These are phyloP conservation scores for Artemia sp. DNA, from an alignment of 2,888 invertebrate species.

Conservation along the genomic window DNA sequence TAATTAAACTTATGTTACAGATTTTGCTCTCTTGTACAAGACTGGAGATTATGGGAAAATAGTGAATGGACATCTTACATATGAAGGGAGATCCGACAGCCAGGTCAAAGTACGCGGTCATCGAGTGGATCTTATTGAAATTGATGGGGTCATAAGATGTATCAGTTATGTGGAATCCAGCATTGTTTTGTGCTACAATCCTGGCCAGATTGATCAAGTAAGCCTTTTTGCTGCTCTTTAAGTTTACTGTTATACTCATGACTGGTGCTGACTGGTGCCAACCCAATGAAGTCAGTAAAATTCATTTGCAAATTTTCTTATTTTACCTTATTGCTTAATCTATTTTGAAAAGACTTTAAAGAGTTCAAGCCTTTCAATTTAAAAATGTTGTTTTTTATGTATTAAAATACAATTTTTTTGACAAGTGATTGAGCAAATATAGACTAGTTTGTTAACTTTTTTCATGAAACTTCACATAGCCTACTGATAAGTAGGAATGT, in stretches of 20 bases:
- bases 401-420: too few relatives aligned
- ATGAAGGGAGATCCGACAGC: conserved; percentile 63
- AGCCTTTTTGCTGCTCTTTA: neutral
- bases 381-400: too few relatives aligned
- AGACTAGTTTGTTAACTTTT: too few relatives aligned
- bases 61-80: conserved; percentile 45
- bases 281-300: neutral
- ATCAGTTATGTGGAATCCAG: conserved; percentile 52
- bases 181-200: conserved; percentile 58
- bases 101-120: conserved; percentile 74
- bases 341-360: too few relatives aligned
- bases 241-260: conserved; percentile 1
- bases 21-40: conserved; percentile 43
- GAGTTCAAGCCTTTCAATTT: too few relatives aligned
- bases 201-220: conserved; percentile 43
- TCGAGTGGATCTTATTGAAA: conserved; percentile 63
- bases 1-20: too few relatives aligned
- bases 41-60: conserved; percentile 69
- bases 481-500: too few relatives aligned
- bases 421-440: too few relatives aligned
- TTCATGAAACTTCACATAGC: too few relatives aligned
- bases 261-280: neutral
- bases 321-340: too few relatives aligned
- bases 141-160: conserved; percentile 51
- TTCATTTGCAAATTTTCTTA: too few relatives aligned